Evolutionary conservation across 1,140 invertebrate species (phyloP).

Genomic region (Eumeta japonica): DNA sequence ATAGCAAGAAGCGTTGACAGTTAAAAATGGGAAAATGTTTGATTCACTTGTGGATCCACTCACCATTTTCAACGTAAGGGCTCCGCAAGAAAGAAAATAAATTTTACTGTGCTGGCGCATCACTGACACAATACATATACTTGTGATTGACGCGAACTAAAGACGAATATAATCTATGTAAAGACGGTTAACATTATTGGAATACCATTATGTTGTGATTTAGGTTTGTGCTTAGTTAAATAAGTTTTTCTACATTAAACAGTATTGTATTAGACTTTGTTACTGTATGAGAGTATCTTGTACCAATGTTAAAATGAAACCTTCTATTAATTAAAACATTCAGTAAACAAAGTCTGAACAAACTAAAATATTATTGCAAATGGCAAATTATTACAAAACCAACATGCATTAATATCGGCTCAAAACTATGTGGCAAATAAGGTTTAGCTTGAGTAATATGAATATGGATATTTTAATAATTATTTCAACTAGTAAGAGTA

Average conservation of each 20-base stretch:
- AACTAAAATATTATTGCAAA: too few relatives aligned
- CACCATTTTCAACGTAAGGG: constrained; percentile 55
- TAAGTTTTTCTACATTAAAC: too few relatives aligned
- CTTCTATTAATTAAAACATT: too few relatives aligned
- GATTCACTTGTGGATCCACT: constrained; percentile 42
- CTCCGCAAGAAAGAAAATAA: constrained; percentile 58
- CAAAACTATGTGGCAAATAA: constrained; percentile 48
- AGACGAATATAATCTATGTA: too few relatives aligned
- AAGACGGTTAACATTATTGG: too few relatives aligned
- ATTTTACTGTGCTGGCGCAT: constrained; percentile 51
- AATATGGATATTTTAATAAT: constrained; percentile 28
- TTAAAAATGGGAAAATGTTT: constrained; percentile 30
- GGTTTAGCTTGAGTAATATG: too few relatives aligned
- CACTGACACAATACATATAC: constrained; percentile 30
- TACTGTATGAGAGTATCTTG: too few relatives aligned
- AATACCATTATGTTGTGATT: too few relatives aligned
- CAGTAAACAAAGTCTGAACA: too few relatives aligned
- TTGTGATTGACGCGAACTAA: constrained; percentile 28
- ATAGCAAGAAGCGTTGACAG: constrained; percentile 38
- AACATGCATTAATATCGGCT: constrained; percentile 39
- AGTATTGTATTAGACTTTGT: constrained; percentile 4
- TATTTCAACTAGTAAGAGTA: constrained; percentile 39
- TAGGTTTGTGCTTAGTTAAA: too few relatives aligned
- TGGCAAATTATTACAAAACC: too few relatives aligned
- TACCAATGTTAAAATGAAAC: too few relatives aligned